Conservation (phyloP, 2,888 invertebrate genomes). For the Sycophila texana region DNA sequence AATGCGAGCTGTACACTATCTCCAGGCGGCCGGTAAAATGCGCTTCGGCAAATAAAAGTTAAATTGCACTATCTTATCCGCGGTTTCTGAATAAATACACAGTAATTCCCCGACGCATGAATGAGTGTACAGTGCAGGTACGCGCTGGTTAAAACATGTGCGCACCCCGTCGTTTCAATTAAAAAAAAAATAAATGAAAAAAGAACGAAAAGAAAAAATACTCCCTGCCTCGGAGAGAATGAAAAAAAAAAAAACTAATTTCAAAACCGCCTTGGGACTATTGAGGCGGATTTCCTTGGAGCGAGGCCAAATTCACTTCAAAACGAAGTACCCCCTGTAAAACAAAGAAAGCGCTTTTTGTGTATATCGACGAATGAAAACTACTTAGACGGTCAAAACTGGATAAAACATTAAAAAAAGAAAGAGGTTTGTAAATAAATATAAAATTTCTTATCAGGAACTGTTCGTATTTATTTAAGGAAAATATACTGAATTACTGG, state of each 20-base stretch:
- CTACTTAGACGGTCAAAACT: too few relatives aligned
- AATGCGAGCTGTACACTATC: background rate
- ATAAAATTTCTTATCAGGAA: too few relatives aligned
- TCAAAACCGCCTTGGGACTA: background rate
- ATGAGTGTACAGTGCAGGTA: background rate
- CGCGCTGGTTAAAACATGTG: background rate
- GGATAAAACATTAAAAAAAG: too few relatives aligned
- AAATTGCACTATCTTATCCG: constrained; percentile 11
- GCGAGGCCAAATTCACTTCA: background rate
- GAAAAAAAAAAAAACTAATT: constrained; percentile 1
- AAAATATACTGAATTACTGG: too few relatives aligned
- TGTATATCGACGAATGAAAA: too few relatives aligned
- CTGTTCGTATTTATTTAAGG: too few relatives aligned
- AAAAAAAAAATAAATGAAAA: too few relatives aligned
- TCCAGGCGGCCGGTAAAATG: background rate
- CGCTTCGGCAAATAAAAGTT: background rate
- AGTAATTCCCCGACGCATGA: background rate
- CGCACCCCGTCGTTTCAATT: background rate
- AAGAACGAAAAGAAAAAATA: background rate
- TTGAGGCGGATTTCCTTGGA: background rate
- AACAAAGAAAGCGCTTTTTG: too few relatives aligned
- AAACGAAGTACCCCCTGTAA: background rate
- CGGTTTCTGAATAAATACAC: constrained; percentile 1
- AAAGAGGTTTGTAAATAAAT: too few relatives aligned
- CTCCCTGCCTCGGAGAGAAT: background rate